phyloP scores from a whole-genome alignment of 2,113 vertebrate genomes.

The Pardalotus punctatus region DNA sequence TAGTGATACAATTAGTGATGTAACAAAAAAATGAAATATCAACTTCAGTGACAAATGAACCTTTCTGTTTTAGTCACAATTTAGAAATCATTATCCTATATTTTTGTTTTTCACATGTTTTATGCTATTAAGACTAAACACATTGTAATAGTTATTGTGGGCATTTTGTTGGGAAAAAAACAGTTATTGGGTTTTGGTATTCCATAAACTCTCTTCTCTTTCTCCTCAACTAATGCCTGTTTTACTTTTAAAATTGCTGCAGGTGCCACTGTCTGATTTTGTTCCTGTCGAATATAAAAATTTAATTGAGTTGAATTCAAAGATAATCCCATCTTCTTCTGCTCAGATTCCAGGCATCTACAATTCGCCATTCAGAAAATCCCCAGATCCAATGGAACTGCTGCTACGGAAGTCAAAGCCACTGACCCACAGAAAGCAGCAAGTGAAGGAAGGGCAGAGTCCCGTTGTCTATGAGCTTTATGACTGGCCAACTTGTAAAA shows the following conservation, averaged over 20 bases:
- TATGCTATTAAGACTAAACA: neutral
- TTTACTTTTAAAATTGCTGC: neutral
- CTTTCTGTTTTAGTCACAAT: neutral
- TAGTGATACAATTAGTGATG: neutral
- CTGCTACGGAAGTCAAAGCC: conserved; percentile 80
- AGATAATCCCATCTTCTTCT: neutral
- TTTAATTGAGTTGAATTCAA: neutral
- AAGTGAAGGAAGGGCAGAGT: neutral
- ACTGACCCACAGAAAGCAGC: conserved; percentile 24
- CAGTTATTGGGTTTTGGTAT: neutral
- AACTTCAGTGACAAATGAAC: neutral
- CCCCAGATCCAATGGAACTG: conserved; percentile 87
- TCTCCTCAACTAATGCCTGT: neutral
- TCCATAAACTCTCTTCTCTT: neutral
- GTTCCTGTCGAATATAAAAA: neutral
- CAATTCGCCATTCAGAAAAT: conserved; percentile 85
- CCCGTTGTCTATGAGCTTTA: neutral
- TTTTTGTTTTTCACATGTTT: neutral
- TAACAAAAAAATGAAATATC: neutral
- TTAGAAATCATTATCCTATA: neutral
- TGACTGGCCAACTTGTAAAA: conserved; percentile 54
- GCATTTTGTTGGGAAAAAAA: neutral
- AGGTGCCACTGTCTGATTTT: neutral
- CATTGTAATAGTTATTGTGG: neutral
- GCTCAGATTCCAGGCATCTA: conserved; percentile 87